Percentiles rank a stretch among this genome's conserved stretches.
These are phyloP conservation scores for Laterallus jamaicensis DNA, from an alignment of 2,113 vertebrate genomes.

Conservation along the genomic window DNA sequence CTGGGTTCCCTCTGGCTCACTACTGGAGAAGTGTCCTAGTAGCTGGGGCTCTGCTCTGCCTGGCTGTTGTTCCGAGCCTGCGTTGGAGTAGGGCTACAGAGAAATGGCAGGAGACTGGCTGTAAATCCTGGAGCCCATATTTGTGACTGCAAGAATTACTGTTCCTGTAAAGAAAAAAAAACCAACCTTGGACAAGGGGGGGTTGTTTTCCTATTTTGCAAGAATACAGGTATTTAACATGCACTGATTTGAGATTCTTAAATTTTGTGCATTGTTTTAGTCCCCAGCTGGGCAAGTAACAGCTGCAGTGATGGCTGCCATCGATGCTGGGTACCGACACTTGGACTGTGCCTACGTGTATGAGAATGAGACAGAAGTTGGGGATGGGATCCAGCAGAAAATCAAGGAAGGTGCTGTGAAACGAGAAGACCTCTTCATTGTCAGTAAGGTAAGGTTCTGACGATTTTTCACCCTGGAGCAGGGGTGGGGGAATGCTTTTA, in stretches of 20 bases:
- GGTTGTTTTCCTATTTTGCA: not conserved
- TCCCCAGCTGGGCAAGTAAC: slow-evolving; percentile 72
- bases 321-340: slow-evolving; percentile 81
- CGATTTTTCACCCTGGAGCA: not conserved
- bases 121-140: not conserved
- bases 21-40: not conserved
- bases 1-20: fast-evolving
- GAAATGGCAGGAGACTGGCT: not conserved
- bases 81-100: not conserved
- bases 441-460: slow-evolving; percentile 81
- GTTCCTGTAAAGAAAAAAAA: not conserved
- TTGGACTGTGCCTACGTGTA: slow-evolving; percentile 82
- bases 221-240: not conserved
- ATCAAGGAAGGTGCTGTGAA: slow-evolving; percentile 77
- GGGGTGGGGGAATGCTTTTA: not conserved
- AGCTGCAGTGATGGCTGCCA: slow-evolving; percentile 76
- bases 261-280: slow-evolving; percentile 42
- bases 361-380: slow-evolving; percentile 82
- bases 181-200: too few relatives aligned
- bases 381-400: slow-evolving; percentile 76
- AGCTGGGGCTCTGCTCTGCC: not conserved
- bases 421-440: slow-evolving; percentile 83
- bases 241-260: not conserved
- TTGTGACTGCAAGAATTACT: not conserved
- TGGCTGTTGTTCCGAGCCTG: not conserved